Evolutionary conservation across 1,140 invertebrate genomes (phyloP).

Genomic region (Leptoteleia sp.): DNA sequence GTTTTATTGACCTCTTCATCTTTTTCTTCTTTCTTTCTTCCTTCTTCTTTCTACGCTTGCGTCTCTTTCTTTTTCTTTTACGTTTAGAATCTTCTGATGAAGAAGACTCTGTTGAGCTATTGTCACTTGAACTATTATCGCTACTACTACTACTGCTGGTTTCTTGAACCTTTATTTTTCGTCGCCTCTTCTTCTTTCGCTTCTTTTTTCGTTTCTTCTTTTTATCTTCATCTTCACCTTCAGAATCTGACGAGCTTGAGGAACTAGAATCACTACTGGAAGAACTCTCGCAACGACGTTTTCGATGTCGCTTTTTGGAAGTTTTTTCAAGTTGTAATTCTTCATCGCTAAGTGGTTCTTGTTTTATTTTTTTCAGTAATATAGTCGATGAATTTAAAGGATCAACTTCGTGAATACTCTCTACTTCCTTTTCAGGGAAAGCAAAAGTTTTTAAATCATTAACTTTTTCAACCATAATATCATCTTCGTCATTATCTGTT

Average conservation of each 20-base stretch:
- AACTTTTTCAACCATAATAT: neutral
- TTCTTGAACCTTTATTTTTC: constrained; percentile 55
- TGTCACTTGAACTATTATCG: constrained; percentile 64
- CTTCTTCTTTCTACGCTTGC: constrained; percentile 64
- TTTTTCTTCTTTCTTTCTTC: constrained; percentile 71
- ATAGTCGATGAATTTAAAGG: neutral
- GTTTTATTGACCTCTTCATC: constrained; percentile 67
- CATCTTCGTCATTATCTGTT: neutral
- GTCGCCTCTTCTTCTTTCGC: constrained; percentile 62
- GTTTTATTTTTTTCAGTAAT: constrained; percentile 67
- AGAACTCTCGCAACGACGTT: constrained; percentile 61
- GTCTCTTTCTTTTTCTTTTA: constrained; percentile 64
- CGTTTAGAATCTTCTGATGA: constrained; percentile 69
- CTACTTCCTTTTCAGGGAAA: neutral
- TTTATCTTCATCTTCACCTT: constrained; percentile 64
- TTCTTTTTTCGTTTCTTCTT: constrained; percentile 50
- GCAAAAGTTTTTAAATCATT: constrained; percentile 2
- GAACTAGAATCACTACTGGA: constrained; percentile 73
- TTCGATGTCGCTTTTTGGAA: constrained; percentile 66
- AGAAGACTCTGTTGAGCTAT: constrained; percentile 62
- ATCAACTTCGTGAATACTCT: constrained; percentile 9
- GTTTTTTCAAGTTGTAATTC: constrained; percentile 57
- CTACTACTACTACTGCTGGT: constrained; percentile 70
- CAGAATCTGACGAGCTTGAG: constrained; percentile 73
- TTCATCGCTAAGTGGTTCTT: constrained; percentile 71